Conservation (phyloP, 2,113 vertebrate species). For the Xiphophorus hellerii region DNA sequence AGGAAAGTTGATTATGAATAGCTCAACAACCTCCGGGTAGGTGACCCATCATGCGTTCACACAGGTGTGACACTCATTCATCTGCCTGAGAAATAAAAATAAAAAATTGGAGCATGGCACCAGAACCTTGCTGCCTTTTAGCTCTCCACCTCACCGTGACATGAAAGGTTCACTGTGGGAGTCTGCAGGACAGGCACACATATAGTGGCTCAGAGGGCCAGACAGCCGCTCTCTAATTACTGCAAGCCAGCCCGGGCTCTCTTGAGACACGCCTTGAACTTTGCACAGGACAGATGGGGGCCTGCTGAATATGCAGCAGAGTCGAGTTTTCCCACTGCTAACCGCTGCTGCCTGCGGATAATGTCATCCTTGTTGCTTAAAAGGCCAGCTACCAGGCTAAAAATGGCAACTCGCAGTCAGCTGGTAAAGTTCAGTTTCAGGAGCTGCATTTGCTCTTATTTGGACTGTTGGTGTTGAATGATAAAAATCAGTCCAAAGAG, state of each 20-base stretch:
- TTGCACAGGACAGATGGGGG: constrained; percentile 77
- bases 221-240: constrained; percentile 79
- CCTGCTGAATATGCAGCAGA: constrained; percentile 71
- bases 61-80: constrained; percentile 67
- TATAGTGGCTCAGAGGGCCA: constrained; percentile 67
- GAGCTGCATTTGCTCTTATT: constrained; percentile 42
- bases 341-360: constrained; percentile 72
- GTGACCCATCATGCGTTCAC: constrained; percentile 25
- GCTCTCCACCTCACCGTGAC: constrained; percentile 60
- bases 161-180: constrained; percentile 74
- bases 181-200: constrained; percentile 59
- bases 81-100: constrained; percentile 40
- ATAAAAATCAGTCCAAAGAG: constrained; percentile 42
- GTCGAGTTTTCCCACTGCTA: constrained; percentile 69
- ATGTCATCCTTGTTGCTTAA: constrained; percentile 73
- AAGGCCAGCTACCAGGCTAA: constrained; percentile 60
- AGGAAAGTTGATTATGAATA: constrained; percentile 18
- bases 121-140: constrained; percentile 44
- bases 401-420: constrained; percentile 65
- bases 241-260: constrained; percentile 65
- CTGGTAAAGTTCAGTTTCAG: constrained; percentile 44
- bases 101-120: constrained; percentile 47
- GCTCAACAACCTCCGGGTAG: constrained; percentile 30
- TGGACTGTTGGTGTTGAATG: constrained; percentile 17
- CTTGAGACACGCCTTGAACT: constrained; percentile 79